These are phyloP conservation scores for Conchocele bisecta DNA, from an alignment of 2,888 invertebrate species.

Conservation along the genomic window DNA sequence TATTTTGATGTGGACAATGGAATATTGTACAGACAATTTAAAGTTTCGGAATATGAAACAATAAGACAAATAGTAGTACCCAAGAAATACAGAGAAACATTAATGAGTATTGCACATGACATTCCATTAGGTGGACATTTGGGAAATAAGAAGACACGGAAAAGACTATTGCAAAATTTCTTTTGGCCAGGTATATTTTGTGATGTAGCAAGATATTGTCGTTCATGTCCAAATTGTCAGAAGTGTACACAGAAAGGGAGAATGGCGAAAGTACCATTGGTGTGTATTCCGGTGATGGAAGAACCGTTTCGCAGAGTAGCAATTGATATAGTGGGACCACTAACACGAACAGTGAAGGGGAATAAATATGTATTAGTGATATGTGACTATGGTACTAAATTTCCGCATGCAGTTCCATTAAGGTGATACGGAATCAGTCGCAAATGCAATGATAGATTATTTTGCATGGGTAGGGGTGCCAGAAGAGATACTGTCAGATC, in stretches of 20 bases:
- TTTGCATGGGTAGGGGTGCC: not conserved
- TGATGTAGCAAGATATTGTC: not conserved
- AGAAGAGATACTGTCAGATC: not conserved
- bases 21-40: not conserved
- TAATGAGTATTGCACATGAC: not conserved
- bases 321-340: not conserved
- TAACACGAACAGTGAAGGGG: not conserved
- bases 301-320: not conserved
- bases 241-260: not conserved
- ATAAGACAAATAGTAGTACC: not conserved
- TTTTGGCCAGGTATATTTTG: slow-evolving; percentile 1
- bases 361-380: not conserved
- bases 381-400: slow-evolving; percentile 1
- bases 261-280: not conserved
- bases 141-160: not conserved
- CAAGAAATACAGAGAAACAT: not conserved
- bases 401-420: not conserved
- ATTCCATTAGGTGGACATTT: not conserved
- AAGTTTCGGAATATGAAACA: not conserved
- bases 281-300: not conserved
- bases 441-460: not conserved
- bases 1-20: not conserved
- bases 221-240: not conserved
- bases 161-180: not conserved
- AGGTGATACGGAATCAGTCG: not conserved